Evolutionary conservation across 2,797 vertebrate species (phyloP).

Genomic region (Sebastes taczanowskii): DNA sequence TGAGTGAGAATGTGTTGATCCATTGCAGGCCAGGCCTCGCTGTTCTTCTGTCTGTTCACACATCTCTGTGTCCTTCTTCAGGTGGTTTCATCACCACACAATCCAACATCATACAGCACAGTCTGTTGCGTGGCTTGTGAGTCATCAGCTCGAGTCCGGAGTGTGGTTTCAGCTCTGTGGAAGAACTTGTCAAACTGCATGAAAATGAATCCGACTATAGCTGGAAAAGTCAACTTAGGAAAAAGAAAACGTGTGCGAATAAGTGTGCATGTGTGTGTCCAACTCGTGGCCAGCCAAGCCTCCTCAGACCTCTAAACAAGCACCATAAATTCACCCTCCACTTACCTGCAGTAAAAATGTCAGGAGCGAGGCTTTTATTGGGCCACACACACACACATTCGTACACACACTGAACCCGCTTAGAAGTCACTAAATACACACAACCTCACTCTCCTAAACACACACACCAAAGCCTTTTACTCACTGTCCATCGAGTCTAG

Average conservation of each 20-base stretch:
- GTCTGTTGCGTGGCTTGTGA: background rate
- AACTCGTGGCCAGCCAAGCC: constrained; percentile 44
- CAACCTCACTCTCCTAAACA: constrained; percentile 24
- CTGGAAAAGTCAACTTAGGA: constrained; percentile 37
- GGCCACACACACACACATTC: constrained; percentile 51
- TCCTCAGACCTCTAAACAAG: constrained; percentile 72
- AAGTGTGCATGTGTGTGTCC: constrained; percentile 32
- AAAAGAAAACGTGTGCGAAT: constrained; percentile 4
- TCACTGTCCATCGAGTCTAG: background rate
- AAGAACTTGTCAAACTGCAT: constrained; percentile 27
- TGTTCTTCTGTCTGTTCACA: too few species aligned
- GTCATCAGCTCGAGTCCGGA: background rate
- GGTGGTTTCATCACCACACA: background rate
- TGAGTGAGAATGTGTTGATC: too few species aligned
- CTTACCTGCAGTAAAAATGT: constrained; percentile 81
- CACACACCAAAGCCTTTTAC: constrained; percentile 55
- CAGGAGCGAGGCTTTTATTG: constrained; percentile 71
- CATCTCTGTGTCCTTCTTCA: background rate
- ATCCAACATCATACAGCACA: background rate
- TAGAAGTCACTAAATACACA: background rate
- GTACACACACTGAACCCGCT: background rate
- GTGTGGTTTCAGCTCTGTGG: constrained; percentile 7
- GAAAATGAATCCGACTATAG: constrained; percentile 21
- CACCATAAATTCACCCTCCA: constrained; percentile 73
- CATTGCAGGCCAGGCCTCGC: too few species aligned